Percentiles rank a stretch among this genome's conserved stretches.
Evolutionary conservation across 2,797 vertebrate species (phyloP).

Genomic region (Xenops minutus): DNA sequence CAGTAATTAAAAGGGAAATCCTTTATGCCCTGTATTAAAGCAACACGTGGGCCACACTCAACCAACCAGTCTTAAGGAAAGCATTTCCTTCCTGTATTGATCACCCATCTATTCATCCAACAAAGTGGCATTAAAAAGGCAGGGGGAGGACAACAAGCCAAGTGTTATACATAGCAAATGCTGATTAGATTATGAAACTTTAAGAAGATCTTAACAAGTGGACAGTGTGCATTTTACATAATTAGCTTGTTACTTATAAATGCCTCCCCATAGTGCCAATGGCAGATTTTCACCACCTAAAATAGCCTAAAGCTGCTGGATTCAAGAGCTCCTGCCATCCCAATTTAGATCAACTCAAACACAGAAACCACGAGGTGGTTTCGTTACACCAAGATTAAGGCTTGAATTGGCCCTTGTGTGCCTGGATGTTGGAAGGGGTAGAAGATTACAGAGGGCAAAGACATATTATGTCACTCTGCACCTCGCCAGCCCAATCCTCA

Average conservation of each 20-base stretch:
- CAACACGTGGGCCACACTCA: neutral
- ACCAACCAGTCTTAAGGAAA: neutral
- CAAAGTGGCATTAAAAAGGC: conserved; percentile 21
- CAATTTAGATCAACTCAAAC: conserved; percentile 60
- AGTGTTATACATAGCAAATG: conserved; percentile 33
- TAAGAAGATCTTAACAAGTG: conserved; percentile 59
- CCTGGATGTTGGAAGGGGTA: conserved; percentile 12
- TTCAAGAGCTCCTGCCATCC: conserved; percentile 41
- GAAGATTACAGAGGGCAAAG: conserved; percentile 28
- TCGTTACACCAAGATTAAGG: conserved; percentile 37
- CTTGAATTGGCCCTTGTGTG: conserved; percentile 55
- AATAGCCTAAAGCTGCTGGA: conserved; percentile 61
- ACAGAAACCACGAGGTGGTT: conserved; percentile 45
- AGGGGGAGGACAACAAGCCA: conserved; percentile 36
- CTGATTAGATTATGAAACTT: conserved; percentile 62
- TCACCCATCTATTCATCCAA: neutral
- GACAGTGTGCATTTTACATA: conserved; percentile 66
- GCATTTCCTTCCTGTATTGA: conserved; percentile 47
- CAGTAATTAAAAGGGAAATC: neutral
- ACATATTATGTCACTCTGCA: neutral
- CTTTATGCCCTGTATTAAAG: neutral
- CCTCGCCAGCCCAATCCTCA: neutral
- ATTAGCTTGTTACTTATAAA: conserved; percentile 65
- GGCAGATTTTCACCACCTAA: conserved; percentile 56
- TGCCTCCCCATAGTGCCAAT: conserved; percentile 40